Evolutionary conservation across 1,140 invertebrate genomes (phyloP).

Genomic region (Lethocerus indicus): DNA sequence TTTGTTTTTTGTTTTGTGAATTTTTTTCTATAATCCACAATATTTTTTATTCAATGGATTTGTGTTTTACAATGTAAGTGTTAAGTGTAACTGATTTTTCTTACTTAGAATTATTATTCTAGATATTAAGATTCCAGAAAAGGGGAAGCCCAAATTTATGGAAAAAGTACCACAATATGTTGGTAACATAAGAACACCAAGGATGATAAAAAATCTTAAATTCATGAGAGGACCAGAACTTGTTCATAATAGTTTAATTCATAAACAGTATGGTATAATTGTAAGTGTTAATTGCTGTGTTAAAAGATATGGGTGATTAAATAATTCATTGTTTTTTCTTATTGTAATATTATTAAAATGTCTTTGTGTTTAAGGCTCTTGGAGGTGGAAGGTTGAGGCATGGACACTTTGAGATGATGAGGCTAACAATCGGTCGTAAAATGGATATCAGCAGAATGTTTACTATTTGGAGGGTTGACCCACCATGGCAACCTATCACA

Average conservation of each 20-base stretch:
- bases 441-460: constrained; percentile 69
- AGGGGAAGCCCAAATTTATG: constrained; percentile 42
- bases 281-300: constrained; percentile 35
- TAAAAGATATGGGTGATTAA: neutral
- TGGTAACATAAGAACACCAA: constrained; percentile 44
- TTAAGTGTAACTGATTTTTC: neutral
- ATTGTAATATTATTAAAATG: constrained; percentile 9
- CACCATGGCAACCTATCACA: constrained; percentile 89
- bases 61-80: neutral
- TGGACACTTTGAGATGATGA: constrained; percentile 78
- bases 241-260: constrained; percentile 64
- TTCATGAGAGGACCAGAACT: constrained; percentile 80
- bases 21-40: too few species aligned
- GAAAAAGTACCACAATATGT: constrained; percentile 55
- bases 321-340: neutral
- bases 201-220: constrained; percentile 62
- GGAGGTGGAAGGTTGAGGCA: constrained; percentile 61
- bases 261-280: constrained; percentile 82
- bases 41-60: too few species aligned
- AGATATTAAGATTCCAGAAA: constrained; percentile 44
- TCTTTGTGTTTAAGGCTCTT: constrained; percentile 40
- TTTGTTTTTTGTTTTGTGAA: neutral
- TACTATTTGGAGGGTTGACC: constrained; percentile 86
- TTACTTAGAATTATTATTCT: constrained; percentile 1
- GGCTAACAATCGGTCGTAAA: constrained; percentile 53